Percentiles rank a stretch among this genome's conserved stretches.
Conservation (phyloP, 2,797 vertebrate genomes). For the Kryptopterus vitreolus region DNA sequence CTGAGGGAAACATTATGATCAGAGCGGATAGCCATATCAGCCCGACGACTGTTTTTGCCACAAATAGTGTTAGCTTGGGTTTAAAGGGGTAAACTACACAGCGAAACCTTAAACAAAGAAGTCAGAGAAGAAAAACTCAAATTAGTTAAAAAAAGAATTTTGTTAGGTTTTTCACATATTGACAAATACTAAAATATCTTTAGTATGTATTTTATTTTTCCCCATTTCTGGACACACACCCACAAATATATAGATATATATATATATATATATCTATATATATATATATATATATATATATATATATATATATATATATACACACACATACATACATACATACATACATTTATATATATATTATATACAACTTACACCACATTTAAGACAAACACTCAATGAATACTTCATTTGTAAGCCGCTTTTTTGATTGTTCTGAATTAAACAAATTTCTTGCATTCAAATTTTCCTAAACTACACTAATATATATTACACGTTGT, state of each 20-base stretch:
- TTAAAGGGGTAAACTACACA: conserved; percentile 80
- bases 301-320: too few relatives aligned
- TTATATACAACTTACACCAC: neutral
- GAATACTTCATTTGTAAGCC: too few relatives aligned
- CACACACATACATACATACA: too few relatives aligned
- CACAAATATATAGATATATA: too few relatives aligned
- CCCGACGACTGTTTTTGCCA: conserved; percentile 72
- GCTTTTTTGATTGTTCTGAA: too few relatives aligned
- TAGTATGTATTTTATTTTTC: neutral
- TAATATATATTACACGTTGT: neutral
- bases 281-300: too few relatives aligned
- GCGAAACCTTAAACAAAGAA: conserved; percentile 68
- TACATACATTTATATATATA: neutral
- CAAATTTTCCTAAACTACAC: neutral
- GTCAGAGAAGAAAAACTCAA: neutral
- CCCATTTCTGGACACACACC: too few relatives aligned
- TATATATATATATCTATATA: too few relatives aligned
- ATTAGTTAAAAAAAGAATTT: neutral
- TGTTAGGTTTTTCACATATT: neutral
- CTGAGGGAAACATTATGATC: conserved; percentile 76
- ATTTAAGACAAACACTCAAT: neutral
- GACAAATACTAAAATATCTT: neutral
- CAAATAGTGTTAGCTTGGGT: conserved; percentile 69
- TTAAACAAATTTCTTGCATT: neutral
- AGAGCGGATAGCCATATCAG: conserved; percentile 76